Percentiles rank a stretch among this genome's conserved stretches.
Evolutionary conservation across 2,797 vertebrate species (phyloP).

Genomic region (Simalia tracyae): DNA sequence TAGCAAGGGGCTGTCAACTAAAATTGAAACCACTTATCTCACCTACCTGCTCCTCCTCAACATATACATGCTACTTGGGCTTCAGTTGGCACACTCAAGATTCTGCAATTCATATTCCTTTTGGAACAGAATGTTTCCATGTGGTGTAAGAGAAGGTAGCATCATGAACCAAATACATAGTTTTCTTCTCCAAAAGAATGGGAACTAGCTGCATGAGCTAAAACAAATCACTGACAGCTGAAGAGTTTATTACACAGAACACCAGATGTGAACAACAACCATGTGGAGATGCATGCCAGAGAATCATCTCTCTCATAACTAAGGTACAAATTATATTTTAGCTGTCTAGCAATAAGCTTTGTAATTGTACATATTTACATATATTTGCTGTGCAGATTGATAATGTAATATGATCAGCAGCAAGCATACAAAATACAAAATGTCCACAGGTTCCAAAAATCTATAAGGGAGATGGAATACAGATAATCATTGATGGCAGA

Average conservation of each 20-base stretch:
- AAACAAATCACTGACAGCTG: not conserved
- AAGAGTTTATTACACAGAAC: accelerated
- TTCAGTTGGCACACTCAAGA: slow-evolving; percentile 56
- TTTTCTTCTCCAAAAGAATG: not conserved
- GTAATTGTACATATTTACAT: not conserved
- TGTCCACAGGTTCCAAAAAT: not conserved
- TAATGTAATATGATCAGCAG: not conserved
- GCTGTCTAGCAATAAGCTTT: not conserved
- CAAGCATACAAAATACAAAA: not conserved
- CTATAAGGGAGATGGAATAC: not conserved
- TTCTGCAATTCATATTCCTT: not conserved
- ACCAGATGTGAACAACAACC: not conserved
- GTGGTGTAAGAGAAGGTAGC: not conserved
- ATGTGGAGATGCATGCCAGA: not conserved
- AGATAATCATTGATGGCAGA: not conserved
- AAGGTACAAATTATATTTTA: not conserved
- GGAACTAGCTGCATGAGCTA: not conserved
- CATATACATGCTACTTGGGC: slow-evolving; percentile 17
- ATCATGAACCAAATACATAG: not conserved
- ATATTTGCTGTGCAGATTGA: not conserved
- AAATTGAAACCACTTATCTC: slow-evolving; percentile 73
- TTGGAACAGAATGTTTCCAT: not conserved
- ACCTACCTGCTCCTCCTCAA: slow-evolving; percentile 53
- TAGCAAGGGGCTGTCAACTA: slow-evolving; percentile 63
- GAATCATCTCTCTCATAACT: not conserved